These are phyloP conservation scores for Heliconius hermathena DNA, from an alignment of 1,140 invertebrate species.

Conservation along the genomic window DNA sequence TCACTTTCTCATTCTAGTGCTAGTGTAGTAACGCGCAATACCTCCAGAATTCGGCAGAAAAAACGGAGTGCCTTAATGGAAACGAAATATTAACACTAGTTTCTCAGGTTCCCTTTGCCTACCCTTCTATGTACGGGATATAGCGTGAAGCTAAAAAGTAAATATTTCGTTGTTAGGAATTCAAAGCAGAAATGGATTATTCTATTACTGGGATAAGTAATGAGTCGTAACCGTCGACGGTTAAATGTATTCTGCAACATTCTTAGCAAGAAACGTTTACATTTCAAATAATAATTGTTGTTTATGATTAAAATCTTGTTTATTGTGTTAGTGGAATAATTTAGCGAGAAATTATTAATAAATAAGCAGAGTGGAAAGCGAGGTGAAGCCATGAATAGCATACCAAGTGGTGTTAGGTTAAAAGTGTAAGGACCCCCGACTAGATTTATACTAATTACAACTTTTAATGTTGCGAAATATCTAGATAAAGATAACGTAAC, in stretches of 20 bases:
- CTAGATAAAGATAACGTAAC: not conserved
- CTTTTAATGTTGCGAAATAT: not conserved
- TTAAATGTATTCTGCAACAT: constrained; percentile 18
- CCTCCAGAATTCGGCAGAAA: too few relatives aligned
- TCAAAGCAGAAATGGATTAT: constrained; percentile 9
- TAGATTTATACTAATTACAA: not conserved
- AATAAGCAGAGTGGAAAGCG: constrained; percentile 10
- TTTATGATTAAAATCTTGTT: constrained; percentile 11
- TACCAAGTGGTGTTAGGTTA: constrained; percentile 5
- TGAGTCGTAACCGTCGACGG: constrained; percentile 5
- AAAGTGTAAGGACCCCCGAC: not conserved
- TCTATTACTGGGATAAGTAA: constrained; percentile 14
- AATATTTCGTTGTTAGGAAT: constrained; percentile 25
- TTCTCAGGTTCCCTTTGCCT: too few relatives aligned
- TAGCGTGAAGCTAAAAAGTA: not conserved
- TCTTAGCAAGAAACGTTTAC: constrained; percentile 17
- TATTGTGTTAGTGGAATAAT: constrained; percentile 7
- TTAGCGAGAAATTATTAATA: constrained; percentile 4
- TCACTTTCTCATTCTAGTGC: too few relatives aligned
- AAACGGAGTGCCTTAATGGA: too few relatives aligned
- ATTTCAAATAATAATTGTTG: constrained; percentile 18
- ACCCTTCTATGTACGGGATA: too few relatives aligned
- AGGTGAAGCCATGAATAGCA: constrained; percentile 2
- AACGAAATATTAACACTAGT: too few relatives aligned
- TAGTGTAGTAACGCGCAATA: too few relatives aligned